phyloP scores from a whole-genome alignment of 2,888 invertebrate species.

The Venusia cambrica region DNA sequence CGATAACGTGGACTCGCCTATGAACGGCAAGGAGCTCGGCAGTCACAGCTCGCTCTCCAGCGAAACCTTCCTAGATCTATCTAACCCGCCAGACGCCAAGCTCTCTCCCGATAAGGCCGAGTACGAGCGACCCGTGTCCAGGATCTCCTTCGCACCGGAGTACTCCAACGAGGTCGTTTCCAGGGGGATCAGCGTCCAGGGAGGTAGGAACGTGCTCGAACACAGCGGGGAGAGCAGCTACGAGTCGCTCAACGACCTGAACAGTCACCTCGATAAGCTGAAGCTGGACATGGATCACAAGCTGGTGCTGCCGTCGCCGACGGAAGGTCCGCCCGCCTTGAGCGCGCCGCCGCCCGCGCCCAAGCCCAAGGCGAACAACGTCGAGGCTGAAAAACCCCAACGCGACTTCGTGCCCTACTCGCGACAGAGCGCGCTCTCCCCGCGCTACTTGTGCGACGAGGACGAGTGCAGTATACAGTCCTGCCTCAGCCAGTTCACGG shows the following conservation, averaged over 20 bases:
- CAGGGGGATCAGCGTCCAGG: conserved; percentile 65
- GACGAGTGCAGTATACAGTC: conserved; percentile 92
- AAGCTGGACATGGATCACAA: conserved; percentile 55
- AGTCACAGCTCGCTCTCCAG: conserved; percentile 76
- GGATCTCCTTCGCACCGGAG: conserved; percentile 62
- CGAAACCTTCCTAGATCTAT: conserved; percentile 79
- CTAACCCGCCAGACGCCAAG: conserved; percentile 70
- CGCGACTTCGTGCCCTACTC: conserved; percentile 56
- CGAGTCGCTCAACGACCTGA: conserved; percentile 52
- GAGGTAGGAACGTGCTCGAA: conserved; percentile 58
- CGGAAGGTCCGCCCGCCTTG: conserved; percentile 39
- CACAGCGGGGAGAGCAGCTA: conserved; percentile 64
- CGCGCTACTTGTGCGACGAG: conserved; percentile 87
- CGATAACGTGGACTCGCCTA: conserved; percentile 70
- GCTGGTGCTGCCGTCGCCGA: conserved; percentile 44
- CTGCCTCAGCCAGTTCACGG: conserved; percentile 95
- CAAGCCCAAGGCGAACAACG: conserved; percentile 50
- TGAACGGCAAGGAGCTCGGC: conserved; percentile 65
- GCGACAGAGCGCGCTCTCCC: conserved; percentile 78
- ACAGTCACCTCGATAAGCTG: conserved; percentile 59
- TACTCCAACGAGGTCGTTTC: conserved; percentile 66
- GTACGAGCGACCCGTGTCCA: conserved; percentile 59
- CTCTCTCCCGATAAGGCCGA: conserved; percentile 59
- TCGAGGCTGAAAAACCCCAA: conserved; percentile 53
- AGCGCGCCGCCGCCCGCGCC: conserved; percentile 45